Base-by-base conservation (phyloP, 2,888 invertebrate species). In the Nysson spinosus region DNA sequence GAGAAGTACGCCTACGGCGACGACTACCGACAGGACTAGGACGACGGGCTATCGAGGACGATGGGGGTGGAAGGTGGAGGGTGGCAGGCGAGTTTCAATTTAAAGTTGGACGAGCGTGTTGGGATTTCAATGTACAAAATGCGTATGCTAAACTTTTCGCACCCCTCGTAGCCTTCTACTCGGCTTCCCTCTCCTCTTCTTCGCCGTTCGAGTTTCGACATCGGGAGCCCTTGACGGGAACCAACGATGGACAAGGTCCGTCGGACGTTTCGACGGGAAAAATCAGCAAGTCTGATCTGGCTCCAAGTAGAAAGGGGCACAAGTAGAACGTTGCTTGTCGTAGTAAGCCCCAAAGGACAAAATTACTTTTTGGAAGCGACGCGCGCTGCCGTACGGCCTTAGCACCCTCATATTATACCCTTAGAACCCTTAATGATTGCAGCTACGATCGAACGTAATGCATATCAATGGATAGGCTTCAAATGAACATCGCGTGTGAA, bases 271-370 rank as follows among this genome's bases (percentile, higher is more conserved):
- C 62, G 61, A 43, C 68, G 60, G 60, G 57, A 81, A 80, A 83
- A 84, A 85, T 85, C 83, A 85, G 84, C 84, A 85, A 85, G 81
- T 84, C 83, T 82, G 83, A 85, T 85, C 65, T 58, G 63, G 44
- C 65, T 60, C 55, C 62, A 75, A 76, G 75, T 75, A 68, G 75
- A 72, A 70, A 75, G 69, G 69, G 61, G 62, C 66, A 62, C 72
- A 75, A 75, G 75, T 75, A 72, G 75, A 75, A 69, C 57, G 69
- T 50, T 11, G 57, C 55, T 54, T 64, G 72, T 40, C 55, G 56
- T 52, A 56, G 71, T 50, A 54, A 55, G 61, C 56, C 63, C 69
- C 75, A 66, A 72, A 75, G 72, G 75, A 65, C 75, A 75, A 72
- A 75, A 75, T 75, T 75, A 72, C 72, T 75, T 75, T 69, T 75